phyloP scores from a whole-genome alignment of 2,888 invertebrate species.

The Sphaerophoria taeniata region DNA sequence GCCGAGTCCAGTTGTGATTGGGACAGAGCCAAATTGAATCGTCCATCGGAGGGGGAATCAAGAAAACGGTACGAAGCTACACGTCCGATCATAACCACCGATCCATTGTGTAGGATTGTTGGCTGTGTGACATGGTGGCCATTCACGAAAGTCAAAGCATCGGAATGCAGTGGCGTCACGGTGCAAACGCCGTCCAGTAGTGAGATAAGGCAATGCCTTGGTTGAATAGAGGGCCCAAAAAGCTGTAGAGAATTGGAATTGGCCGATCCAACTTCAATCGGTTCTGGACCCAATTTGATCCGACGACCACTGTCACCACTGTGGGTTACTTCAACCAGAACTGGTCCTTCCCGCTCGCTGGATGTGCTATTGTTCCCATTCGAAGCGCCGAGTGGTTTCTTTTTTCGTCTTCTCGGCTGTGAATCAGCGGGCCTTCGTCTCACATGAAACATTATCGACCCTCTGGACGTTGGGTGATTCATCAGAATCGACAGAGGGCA shows the following conservation, averaged over 20 bases:
- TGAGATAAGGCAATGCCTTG: slow-evolving; percentile 97
- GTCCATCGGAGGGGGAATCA: slow-evolving; percentile 91
- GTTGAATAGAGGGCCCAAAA: slow-evolving; percentile 95
- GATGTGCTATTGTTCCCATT: slow-evolving; percentile 84
- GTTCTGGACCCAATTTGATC: slow-evolving; percentile 86
- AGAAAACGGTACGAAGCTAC: slow-evolving; percentile 94
- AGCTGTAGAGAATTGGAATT: slow-evolving; percentile 91
- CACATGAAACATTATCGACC: slow-evolving; percentile 99
- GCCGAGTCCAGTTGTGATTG: slow-evolving; percentile 89
- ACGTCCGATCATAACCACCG: slow-evolving; percentile 92
- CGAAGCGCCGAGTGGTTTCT: slow-evolving; percentile 85
- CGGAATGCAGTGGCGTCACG: slow-evolving; percentile 95
- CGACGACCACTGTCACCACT: slow-evolving; percentile 86
- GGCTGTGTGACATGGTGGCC: slow-evolving; percentile 96
- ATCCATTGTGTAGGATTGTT: slow-evolving; percentile 94
- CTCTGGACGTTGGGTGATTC: slow-evolving; percentile 93
- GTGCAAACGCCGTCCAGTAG: slow-evolving; percentile 96
- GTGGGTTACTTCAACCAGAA: slow-evolving; percentile 85
- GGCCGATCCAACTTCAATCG: slow-evolving; percentile 90
- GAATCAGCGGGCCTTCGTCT: slow-evolving; percentile 95
- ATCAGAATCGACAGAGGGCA: slow-evolving; percentile 97
- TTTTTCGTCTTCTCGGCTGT: slow-evolving; percentile 94
- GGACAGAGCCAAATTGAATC: slow-evolving; percentile 90
- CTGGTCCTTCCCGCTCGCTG: slow-evolving; percentile 87
- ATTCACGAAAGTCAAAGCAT: slow-evolving; percentile 97